These are phyloP conservation scores for Embiotoca jacksoni DNA, from an alignment of 2,113 vertebrate species.

Conservation along the genomic window DNA sequence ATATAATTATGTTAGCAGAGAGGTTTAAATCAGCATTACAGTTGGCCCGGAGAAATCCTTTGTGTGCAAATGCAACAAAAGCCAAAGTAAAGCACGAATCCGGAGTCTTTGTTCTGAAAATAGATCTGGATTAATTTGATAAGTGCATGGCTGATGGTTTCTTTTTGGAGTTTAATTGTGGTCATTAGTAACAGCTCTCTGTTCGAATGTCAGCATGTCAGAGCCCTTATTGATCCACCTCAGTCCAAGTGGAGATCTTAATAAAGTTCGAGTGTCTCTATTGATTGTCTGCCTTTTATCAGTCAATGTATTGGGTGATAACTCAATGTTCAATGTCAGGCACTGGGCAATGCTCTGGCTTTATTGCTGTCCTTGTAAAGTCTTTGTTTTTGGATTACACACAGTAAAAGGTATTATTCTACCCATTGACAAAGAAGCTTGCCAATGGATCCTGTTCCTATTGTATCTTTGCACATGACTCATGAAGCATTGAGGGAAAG, in stretches of 20 bases:
- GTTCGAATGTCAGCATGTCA: slow-evolving; percentile 48
- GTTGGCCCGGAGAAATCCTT: slow-evolving; percentile 9
- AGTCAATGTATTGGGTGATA: slow-evolving; percentile 48
- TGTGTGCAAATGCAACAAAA: slow-evolving; percentile 20
- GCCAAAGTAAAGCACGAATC: slow-evolving; percentile 1
- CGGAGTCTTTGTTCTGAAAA: neutral
- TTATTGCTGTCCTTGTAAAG: slow-evolving; percentile 35
- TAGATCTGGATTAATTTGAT: slow-evolving; percentile 40
- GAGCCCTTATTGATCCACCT: slow-evolving; percentile 60
- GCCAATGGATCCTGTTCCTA: neutral
- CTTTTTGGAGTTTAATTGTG: slow-evolving; percentile 16
- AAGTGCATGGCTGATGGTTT: slow-evolving; percentile 17
- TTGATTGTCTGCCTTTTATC: slow-evolving; percentile 73
- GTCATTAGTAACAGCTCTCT: slow-evolving; percentile 26
- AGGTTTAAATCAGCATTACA: slow-evolving; percentile 45
- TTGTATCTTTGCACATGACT: neutral
- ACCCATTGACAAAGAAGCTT: neutral
- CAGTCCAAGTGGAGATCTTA: slow-evolving; percentile 69
- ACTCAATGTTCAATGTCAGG: slow-evolving; percentile 64
- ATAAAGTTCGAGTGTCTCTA: slow-evolving; percentile 72
- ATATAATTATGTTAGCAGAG: slow-evolving; percentile 50
- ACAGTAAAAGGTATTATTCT: neutral
- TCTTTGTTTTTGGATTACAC: neutral
- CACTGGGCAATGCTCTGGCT: neutral
- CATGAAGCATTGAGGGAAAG: no score